These are phyloP conservation scores for Polietes domitor DNA, from an alignment of 2,888 invertebrate genomes.

Conservation along the genomic window DNA sequence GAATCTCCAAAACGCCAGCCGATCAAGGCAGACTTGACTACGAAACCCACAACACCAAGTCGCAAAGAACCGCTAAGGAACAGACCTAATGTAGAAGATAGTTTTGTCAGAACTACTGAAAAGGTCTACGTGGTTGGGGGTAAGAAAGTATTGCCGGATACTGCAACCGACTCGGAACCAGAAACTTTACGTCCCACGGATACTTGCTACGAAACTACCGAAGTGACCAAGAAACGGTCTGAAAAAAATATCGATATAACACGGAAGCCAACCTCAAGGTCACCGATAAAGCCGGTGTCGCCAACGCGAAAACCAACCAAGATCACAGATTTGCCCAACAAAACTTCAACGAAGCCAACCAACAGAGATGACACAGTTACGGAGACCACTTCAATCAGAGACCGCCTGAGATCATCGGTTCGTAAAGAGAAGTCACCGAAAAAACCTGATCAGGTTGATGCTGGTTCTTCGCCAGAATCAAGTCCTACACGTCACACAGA, in stretches of 20 bases:
- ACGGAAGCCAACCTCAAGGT: neutral
- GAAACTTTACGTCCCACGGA: neutral
- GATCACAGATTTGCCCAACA: neutral
- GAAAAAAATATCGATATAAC: neutral
- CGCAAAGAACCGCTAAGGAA: neutral
- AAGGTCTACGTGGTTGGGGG: neutral
- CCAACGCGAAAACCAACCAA: slow-evolving; percentile 40
- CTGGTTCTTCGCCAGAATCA: slow-evolving; percentile 73
- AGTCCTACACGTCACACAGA: slow-evolving; percentile 74
- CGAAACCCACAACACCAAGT: neutral
- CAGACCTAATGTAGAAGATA: neutral
- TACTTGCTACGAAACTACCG: neutral
- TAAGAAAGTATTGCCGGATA: neutral
- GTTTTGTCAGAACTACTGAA: neutral
- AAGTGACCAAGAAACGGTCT: neutral
- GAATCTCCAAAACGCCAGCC: neutral
- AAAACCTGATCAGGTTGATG: slow-evolving; percentile 71
- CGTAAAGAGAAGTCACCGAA: slow-evolving; percentile 71
- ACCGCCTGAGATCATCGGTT: slow-evolving; percentile 74
- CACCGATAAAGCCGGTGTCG: neutral
- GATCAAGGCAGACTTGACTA: neutral
- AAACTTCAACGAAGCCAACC: neutral
- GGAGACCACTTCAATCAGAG: slow-evolving; percentile 70
- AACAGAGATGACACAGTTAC: slow-evolving; percentile 37
- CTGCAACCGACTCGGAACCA: neutral